Evolutionary conservation across 1,140 invertebrate species (phyloP).

Genomic region (Leptonema lineaticorne): DNA sequence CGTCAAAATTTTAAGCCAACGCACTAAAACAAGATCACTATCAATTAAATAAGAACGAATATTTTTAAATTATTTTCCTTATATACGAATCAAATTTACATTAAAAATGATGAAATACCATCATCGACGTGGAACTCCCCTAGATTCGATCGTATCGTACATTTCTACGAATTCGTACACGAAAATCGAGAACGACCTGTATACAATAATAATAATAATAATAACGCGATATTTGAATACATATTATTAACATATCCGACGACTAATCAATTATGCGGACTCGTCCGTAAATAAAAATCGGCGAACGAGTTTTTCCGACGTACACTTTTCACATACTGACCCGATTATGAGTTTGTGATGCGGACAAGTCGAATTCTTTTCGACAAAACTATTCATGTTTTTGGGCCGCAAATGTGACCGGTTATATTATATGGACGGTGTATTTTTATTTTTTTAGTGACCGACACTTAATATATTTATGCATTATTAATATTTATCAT

Average conservation of each 20-base stretch:
- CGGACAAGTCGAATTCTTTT: conserved; percentile 3
- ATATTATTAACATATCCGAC: not conserved
- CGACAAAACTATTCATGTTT: conserved; percentile 21
- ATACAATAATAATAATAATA: no score
- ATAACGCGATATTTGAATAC: no score
- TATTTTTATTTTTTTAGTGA: not conserved
- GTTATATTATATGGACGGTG: conserved; percentile 12
- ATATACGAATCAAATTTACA: no score
- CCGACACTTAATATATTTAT: conserved; percentile 1
- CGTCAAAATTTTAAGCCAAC: no score
- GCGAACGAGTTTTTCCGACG: not conserved
- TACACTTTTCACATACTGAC: conserved; percentile 26
- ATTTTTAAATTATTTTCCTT: no score
- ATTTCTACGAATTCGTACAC: no score
- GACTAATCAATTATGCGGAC: not conserved
- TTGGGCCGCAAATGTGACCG: conserved; percentile 22
- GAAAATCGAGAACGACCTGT: no score
- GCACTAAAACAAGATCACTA: no score
- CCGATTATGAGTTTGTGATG: not conserved
- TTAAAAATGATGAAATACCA: no score
- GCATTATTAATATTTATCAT: not conserved
- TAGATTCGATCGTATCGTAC: no score
- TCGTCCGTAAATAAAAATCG: not conserved
- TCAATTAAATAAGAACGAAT: no score
- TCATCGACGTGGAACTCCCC: no score